phyloP scores from a whole-genome alignment of 1,140 invertebrate species.

The Aphis craccivora region DNA sequence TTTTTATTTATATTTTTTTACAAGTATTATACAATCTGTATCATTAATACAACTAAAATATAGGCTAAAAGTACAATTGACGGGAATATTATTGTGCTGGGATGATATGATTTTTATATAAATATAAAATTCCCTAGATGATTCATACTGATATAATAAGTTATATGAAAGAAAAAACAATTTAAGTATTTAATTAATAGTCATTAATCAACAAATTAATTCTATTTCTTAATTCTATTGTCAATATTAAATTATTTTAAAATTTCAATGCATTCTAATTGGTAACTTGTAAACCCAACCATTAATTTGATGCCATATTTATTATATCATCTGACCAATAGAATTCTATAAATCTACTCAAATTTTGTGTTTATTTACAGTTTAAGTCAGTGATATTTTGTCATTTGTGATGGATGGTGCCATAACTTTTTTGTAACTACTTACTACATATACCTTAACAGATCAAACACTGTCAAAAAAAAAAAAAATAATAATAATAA shows the following conservation, averaged over 20 bases:
- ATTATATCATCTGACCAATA: slow-evolving; percentile 34
- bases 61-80: no score
- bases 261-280: neutral
- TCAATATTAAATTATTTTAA: neutral
- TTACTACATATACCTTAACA: slow-evolving; percentile 41
- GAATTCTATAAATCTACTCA: neutral
- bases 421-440: slow-evolving; percentile 25
- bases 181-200: neutral
- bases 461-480: neutral
- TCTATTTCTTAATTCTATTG: neutral
- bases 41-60: no score
- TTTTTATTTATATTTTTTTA: neutral
- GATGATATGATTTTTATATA: neutral
- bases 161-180: neutral
- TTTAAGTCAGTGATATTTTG: slow-evolving; percentile 37
- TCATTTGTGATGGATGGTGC: slow-evolving; percentile 51
- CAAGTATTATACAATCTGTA: no score
- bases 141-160: neutral
- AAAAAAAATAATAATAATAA: neutral
- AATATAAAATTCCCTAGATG: neutral
- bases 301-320: slow-evolving; percentile 49
- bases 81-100: no score
- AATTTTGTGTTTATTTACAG: slow-evolving; percentile 30
- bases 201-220: neutral
- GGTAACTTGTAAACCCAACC: slow-evolving; percentile 37